Base-by-base conservation (phyloP, 2,797 vertebrate species). In the Champsocephalus gunnari region DNA sequence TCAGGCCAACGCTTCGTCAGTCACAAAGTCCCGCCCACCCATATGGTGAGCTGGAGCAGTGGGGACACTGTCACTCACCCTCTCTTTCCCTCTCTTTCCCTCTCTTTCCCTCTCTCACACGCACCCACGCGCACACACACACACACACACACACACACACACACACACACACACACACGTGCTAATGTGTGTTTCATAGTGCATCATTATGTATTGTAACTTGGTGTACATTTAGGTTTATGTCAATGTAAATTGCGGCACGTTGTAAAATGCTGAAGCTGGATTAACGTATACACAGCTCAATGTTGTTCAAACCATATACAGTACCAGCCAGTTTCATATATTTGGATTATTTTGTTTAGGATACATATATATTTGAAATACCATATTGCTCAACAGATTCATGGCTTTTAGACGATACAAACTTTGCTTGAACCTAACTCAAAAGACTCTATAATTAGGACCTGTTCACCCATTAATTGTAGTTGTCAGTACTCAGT, bases 1-100 rank as follows among this genome's bases (percentile, higher is more conserved):
- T 96, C 96, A 93, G 95, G 93, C 95, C 89, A 93, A 95, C 93
- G 95, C 96, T 96, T 96, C 95, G 95, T 96, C 96, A 96, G 95
- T 81, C 19, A 45, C 66, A 68, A 95, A 92, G 94, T 93, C 93
- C 96, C 96, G 95, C 97, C 97, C 95, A 94, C 94, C 97, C 97
- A 98, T 98, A 97, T 99, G 97, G 96, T 95, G 95, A 92, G 91
- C 88, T 59, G 21, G 79, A 66, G 78, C 73, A 93, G 92, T 83
- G 90, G 93, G 95, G 95, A 95, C 70, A 38, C 73, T 80, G 82
- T 83, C 87, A 88, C 74, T 90, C 91, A 85, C 76, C 57, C 58
- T 69, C 45, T 68, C 45, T 76, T 11, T 44, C 12, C 8, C 5
- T 34, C 34, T 34, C 34, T 24, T 3, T 24, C 24, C 3, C 34